Percentiles rank a stretch among this genome's conserved stretches.
Conservation (phyloP, 2,888 invertebrate species). For the Harpalus rufipes region DNA sequence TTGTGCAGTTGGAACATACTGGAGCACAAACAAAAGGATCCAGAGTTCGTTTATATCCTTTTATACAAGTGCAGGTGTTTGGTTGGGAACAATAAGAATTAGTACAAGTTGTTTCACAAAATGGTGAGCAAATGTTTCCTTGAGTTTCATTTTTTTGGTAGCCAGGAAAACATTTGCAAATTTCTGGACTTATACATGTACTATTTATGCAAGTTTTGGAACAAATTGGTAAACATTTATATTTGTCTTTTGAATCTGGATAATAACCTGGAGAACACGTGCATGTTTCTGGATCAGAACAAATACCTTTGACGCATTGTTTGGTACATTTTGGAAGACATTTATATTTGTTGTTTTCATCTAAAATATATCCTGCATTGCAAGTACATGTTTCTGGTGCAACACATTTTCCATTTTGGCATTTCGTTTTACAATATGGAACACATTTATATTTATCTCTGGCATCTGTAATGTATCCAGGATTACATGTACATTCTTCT, state of each 20-base stretch:
- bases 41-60: constrained; percentile 17
- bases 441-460: constrained; percentile 70
- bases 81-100: constrained; percentile 69
- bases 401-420: constrained; percentile 74
- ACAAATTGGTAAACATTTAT: constrained; percentile 71
- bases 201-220: constrained; percentile 72
- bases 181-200: constrained; percentile 74
- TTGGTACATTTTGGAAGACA: constrained; percentile 75
- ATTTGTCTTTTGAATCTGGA: constrained; percentile 69
- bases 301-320: constrained; percentile 74
- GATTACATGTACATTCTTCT: constrained; percentile 71
- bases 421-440: constrained; percentile 70
- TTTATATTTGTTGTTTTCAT: constrained; percentile 74
- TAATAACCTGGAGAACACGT: constrained; percentile 77
- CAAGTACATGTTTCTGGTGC: constrained; percentile 76
- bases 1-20: constrained; percentile 72
- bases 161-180: constrained; percentile 78
- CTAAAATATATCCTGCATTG: constrained; percentile 78
- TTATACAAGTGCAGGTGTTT: constrained; percentile 69
- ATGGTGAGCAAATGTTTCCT: constrained; percentile 70
- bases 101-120: constrained; percentile 69
- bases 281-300: constrained; percentile 68
- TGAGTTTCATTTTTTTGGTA: constrained; percentile 74
- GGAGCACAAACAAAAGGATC: constrained; percentile 48
- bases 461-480: constrained; percentile 77